Conservation (phyloP, 2,113 vertebrate species). For the Pimephales promelas region DNA sequence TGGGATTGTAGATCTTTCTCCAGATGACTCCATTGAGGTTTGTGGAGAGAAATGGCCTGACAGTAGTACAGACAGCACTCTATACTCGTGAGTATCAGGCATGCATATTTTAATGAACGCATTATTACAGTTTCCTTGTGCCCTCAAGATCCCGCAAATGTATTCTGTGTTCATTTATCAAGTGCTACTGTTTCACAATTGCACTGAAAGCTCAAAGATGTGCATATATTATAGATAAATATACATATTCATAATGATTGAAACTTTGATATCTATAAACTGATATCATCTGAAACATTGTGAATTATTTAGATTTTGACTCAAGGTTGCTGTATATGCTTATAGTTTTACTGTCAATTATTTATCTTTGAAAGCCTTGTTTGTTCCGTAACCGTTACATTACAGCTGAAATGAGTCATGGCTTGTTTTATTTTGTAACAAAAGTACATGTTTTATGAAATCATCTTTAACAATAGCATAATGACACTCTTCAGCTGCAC, state of each 20-base stretch:
- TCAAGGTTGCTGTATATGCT: neutral
- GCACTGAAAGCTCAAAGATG: neutral
- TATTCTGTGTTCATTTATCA: conserved; percentile 19
- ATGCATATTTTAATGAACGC: conserved; percentile 10
- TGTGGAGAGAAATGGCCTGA: conserved; percentile 90
- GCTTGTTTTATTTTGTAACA: neutral
- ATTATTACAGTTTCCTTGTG: conserved; percentile 1
- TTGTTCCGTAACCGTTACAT: neutral
- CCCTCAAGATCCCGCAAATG: neutral
- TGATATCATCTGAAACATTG: neutral
- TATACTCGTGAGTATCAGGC: conserved; percentile 72
- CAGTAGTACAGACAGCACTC: conserved; percentile 79
- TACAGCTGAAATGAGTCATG: neutral
- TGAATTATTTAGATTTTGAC: neutral
- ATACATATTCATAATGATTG: neutral
- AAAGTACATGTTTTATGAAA: neutral
- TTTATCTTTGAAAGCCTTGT: neutral
- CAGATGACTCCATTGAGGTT: conserved; percentile 82
- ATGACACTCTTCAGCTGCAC: neutral
- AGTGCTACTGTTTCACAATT: neutral
- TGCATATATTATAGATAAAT: neutral
- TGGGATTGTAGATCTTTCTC: conserved; percentile 79
- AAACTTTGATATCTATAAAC: neutral
- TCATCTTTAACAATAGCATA: neutral
- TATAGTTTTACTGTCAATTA: neutral